Conservation (phyloP, 2,888 invertebrate genomes). For the Drosophila aldrichi region DNA sequence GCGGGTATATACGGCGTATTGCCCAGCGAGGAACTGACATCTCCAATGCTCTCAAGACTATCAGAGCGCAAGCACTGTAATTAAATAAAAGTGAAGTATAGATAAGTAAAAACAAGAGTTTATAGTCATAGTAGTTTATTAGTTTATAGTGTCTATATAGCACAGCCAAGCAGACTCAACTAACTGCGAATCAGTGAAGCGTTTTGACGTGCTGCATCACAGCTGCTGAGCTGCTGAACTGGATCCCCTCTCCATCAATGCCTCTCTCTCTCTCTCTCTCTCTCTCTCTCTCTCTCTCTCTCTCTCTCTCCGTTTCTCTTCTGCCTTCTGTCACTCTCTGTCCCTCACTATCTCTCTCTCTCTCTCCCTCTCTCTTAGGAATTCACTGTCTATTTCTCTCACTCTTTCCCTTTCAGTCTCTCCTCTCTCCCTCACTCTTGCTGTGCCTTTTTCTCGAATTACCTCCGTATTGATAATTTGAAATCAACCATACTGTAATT, state of each 20-base stretch:
- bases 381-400: not conserved
- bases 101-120: not conserved
- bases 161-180: not conserved
- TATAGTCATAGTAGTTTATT: not conserved
- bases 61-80: slow-evolving; percentile 86
- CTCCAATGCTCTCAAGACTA: slow-evolving; percentile 89
- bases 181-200: not conserved
- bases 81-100: not conserved
- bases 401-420: no score
- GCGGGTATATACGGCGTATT: slow-evolving; percentile 85
- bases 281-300: no score
- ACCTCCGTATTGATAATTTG: not conserved
- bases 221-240: no score
- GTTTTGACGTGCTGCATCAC: no score
- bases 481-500: not conserved
- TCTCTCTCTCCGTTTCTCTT: not conserved
- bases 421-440: not conserved
- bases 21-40: slow-evolving; percentile 85
- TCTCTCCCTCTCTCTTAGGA: no score
- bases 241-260: no score
- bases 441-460: not conserved
- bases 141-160: not conserved
- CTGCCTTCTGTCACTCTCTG: no score
- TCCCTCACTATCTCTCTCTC: no score
- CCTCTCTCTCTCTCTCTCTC: no score